Evolutionary conservation across 1,140 invertebrate genomes (phyloP).

Genomic region (Bombyx mori): DNA sequence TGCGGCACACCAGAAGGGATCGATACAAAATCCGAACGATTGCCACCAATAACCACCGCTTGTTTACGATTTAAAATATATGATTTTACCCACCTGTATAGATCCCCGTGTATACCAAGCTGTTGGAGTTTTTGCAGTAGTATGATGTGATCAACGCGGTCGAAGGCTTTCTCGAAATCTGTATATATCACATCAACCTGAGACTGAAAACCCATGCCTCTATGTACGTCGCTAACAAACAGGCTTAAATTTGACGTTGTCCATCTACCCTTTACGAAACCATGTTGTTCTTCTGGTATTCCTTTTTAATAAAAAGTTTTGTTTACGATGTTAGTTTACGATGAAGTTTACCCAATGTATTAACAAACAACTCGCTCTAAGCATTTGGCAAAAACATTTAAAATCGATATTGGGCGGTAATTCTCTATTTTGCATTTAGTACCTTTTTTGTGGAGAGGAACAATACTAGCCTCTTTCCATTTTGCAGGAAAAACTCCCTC

Average conservation of each 20-base stretch:
- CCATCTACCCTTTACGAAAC: conserved; percentile 13
- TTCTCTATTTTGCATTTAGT: conserved; percentile 1
- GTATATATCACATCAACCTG: conserved; percentile 6
- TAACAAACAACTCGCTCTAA: neutral
- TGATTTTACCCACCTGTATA: too few relatives aligned
- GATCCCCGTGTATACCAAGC: too few relatives aligned
- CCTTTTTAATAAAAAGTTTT: neutral
- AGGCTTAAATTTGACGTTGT: conserved; percentile 11
- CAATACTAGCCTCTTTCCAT: conserved; percentile 11
- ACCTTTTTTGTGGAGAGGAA: conserved; percentile 11
- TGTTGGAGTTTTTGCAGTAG: conserved; percentile 11
- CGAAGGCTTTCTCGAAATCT: conserved; percentile 12
- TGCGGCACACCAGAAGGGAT: too few relatives aligned
- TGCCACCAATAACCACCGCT: too few relatives aligned
- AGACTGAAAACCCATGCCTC: conserved; percentile 4
- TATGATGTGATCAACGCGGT: conserved; percentile 11
- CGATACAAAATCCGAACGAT: too few relatives aligned
- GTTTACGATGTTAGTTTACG: neutral
- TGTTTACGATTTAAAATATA: too few relatives aligned
- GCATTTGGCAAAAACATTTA: neutral
- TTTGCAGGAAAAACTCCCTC: conserved; percentile 7
- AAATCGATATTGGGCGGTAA: conserved; percentile 5
- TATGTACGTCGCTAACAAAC: conserved; percentile 6
- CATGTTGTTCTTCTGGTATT: conserved; percentile 8
- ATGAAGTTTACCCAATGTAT: too few relatives aligned